Base-by-base conservation (phyloP, 2,888 invertebrate genomes). In the Drosophila longiperda region DNA sequence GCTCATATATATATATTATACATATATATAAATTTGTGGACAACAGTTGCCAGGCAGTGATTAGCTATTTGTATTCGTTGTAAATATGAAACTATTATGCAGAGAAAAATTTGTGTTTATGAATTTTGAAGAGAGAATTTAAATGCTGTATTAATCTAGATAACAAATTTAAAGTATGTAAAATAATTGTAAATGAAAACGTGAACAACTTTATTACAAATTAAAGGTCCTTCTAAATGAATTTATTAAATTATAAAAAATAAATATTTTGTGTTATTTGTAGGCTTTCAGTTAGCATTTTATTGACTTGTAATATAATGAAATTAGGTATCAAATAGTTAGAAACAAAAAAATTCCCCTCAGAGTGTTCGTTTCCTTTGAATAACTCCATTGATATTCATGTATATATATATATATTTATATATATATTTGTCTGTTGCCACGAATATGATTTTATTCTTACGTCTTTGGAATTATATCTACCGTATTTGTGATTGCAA, bases 391-490 rank as follows among this genome's bases (percentile, higher is more conserved):
- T n/a, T n/a, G n/a, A n/a, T n/a, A n/a, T n/a, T n/a, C n/a, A n/a
- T n/a, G n/a, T n/a, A n/a, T n/a, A n/a, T n/a, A 38, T 17, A 38
- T 17, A 0, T 36, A 17, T 15, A 42, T 11, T 11, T 20, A 11
- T 20, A n/a, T n/a, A n/a, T n/a, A n/a, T n/a, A n/a, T n/a, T n/a
- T n/a, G n/a, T n/a, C n/a, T n/a, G n/a, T n/a, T n/a, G n/a, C n/a
- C n/a, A n/a, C n/a, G n/a, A n/a, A n/a, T n/a, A 42, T 6, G n/a
- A 23, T 48, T 4, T 15, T 8, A 17, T 49, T 49, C n/a, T 29
- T 54, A 70, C 0, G 17, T 15, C 50, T 63, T 70, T 8, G 54
- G 42, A 32, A 70, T 33, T 5, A 45, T 2, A 5, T 50, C 3
- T 9, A 36, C 38, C 6, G 32, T 40, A 29, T 40, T 40, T 12